Base-by-base conservation (phyloP, 2,113 vertebrate genomes). In the Emberiza fucata region DNA sequence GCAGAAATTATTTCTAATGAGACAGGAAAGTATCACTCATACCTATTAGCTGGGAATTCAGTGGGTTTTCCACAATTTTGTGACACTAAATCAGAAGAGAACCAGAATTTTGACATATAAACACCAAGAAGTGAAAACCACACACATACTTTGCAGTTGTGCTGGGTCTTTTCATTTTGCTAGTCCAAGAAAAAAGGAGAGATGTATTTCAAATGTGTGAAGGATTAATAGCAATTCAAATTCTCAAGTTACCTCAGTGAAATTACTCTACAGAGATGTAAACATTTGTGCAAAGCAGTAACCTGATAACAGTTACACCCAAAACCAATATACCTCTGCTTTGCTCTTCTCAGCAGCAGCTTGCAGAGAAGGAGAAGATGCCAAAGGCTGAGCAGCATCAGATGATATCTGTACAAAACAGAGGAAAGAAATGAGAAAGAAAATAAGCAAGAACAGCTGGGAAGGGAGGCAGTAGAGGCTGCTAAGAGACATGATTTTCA, bases 311-410 rank as follows among this genome's bases (percentile, higher is more conserved):
- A 94, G 85, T 87, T 76, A 78, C 80, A 91, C 57, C 75, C 65
- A 3, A 88, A 88, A 94, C 1, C 61, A 85, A 78, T 86, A 97
- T 98, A 99, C 99, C 99, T 99, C 99, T 87, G 98, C 97, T 97
- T 98, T 98, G 98, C 93, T 99, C 98, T 98, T 99, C 96, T 99
- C 99, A 96, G 93, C 97, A 97, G 98, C 97, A 97, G 98, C 97
- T 98, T 98, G 99, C 80, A 98, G 98, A 98, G 98, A 98, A 86
- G 98, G 98, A 90, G 98, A 99, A 86, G 98, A 98, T 96, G 98
- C 97, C 97, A 98, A 98, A 97, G 98, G 97, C 95, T 98, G 98
- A 97, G 98, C 97, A 94, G 97, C 98, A 97, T 99, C 98, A 98
- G 98, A 98, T 96, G 98, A 94, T 92, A 98, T 99, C 98, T 99